Evolutionary conservation across 2,113 vertebrate genomes (phyloP).

Genomic region (Cervus canadensis): DNA sequence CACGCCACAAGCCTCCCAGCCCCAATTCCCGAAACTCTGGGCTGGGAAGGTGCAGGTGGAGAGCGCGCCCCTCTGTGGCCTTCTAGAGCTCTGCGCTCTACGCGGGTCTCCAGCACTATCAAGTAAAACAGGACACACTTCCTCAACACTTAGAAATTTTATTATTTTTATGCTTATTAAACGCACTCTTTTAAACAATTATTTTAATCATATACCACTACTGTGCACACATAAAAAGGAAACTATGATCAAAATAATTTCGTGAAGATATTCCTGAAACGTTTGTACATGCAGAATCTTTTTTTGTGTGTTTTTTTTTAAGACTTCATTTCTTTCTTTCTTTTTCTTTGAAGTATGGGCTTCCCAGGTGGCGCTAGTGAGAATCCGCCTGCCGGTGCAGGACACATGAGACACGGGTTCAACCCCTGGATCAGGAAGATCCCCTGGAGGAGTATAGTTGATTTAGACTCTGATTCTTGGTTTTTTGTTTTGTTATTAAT

Average conservation of each 20-base stretch:
- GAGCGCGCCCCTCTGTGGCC: neutral
- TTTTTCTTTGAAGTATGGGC: neutral
- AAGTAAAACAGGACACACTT: neutral
- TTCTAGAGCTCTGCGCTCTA: neutral
- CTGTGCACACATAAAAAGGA: neutral
- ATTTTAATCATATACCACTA: neutral
- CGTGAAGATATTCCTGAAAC: neutral
- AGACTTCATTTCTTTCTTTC: neutral
- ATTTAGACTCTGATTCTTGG: neutral
- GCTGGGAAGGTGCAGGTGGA: neutral
- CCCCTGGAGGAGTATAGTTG: neutral
- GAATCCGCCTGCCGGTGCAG: neutral
- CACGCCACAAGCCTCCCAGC: neutral
- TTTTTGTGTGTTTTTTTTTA: neutral
- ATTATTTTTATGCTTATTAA: neutral
- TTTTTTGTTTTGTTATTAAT: neutral
- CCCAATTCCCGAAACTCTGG: neutral
- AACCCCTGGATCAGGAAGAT: neutral
- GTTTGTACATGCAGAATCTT: neutral
- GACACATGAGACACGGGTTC: neutral
- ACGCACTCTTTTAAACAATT: neutral
- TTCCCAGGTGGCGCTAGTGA: neutral
- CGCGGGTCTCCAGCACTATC: neutral
- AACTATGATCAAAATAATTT: neutral
- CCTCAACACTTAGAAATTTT: neutral